These are phyloP conservation scores for Agrotis clavis DNA, from an alignment of 2,888 invertebrate species.

Conservation along the genomic window DNA sequence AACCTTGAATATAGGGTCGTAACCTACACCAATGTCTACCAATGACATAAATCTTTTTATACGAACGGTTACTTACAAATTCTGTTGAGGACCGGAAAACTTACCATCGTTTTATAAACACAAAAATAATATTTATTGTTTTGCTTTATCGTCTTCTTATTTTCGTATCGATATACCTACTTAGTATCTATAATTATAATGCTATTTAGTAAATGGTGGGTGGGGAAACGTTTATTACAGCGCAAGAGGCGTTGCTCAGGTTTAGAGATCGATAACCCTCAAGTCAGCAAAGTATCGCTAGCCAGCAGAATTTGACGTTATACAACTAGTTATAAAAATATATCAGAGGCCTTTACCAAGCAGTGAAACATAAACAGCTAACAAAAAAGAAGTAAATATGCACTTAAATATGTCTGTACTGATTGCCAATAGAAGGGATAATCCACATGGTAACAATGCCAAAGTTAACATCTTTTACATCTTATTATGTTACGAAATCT, in stretches of 20 bases:
- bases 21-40: constrained; percentile 8
- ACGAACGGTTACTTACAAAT: background rate
- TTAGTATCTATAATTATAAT: too few relatives aligned
- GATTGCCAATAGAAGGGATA: background rate
- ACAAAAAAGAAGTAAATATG: background rate
- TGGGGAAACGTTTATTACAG: too few relatives aligned
- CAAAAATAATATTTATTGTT: background rate
- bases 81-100: background rate
- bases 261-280: background rate
- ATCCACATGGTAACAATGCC: background rate
- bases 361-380: too few relatives aligned
- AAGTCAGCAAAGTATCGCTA: background rate
- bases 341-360: too few relatives aligned
- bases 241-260: too few relatives aligned
- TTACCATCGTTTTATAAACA: background rate
- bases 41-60: constrained; percentile 16
- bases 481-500: background rate
- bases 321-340: background rate
- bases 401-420: background rate
- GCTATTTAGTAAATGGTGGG: too few relatives aligned
- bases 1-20: constrained; percentile 40
- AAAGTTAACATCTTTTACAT: background rate
- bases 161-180: too few relatives aligned
- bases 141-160: background rate
- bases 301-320: background rate